Evolutionary conservation across 2,888 invertebrate species (phyloP).

Genomic region (Agriotes lineatus): DNA sequence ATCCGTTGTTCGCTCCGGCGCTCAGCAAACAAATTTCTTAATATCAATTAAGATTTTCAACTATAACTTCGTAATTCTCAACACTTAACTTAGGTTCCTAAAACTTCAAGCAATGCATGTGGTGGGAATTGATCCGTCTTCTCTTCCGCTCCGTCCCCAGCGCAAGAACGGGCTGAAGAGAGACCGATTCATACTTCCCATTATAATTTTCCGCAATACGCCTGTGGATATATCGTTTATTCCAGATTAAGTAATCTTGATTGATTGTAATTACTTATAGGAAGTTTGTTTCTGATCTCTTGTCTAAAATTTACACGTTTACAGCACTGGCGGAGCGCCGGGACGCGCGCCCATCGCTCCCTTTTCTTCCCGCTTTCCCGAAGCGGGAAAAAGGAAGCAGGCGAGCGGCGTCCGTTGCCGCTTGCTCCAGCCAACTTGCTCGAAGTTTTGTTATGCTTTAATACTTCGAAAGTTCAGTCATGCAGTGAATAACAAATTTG

Average conservation of each 20-base stretch:
- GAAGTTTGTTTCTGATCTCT: conserved; percentile 65
- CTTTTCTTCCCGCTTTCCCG: conserved; percentile 25
- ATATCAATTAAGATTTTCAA: not conserved
- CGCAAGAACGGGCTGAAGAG: not conserved
- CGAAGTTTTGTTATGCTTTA: conserved; percentile 63
- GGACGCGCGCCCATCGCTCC: conserved; percentile 21
- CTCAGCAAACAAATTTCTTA: not conserved
- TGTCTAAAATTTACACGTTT: conserved; percentile 64
- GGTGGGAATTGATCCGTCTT: conserved; percentile 20
- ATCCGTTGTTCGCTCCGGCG: too few relatives aligned
- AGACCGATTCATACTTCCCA: conserved; percentile 28
- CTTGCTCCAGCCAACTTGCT: conserved; percentile 51
- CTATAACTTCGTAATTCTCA: not conserved
- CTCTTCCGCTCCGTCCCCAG: conserved; percentile 5
- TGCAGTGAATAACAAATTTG: conserved; percentile 64
- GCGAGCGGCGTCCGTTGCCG: conserved; percentile 12
- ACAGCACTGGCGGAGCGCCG: conserved; percentile 31
- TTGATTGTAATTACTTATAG: conserved; percentile 66
- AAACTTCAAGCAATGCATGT: conserved; percentile 12
- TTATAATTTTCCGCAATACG: conserved; percentile 43
- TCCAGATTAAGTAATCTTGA: conserved; percentile 60
- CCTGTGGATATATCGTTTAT: conserved; percentile 48
- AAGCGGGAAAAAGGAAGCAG: conserved; percentile 26
- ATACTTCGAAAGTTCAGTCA: conserved; percentile 64
- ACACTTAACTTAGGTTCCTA: conserved; percentile 2